Percentiles rank a stretch among this genome's conserved stretches.
Evolutionary conservation across 2,888 invertebrate species (phyloP).

Genomic region (Hirtodrosophila alboralis): DNA sequence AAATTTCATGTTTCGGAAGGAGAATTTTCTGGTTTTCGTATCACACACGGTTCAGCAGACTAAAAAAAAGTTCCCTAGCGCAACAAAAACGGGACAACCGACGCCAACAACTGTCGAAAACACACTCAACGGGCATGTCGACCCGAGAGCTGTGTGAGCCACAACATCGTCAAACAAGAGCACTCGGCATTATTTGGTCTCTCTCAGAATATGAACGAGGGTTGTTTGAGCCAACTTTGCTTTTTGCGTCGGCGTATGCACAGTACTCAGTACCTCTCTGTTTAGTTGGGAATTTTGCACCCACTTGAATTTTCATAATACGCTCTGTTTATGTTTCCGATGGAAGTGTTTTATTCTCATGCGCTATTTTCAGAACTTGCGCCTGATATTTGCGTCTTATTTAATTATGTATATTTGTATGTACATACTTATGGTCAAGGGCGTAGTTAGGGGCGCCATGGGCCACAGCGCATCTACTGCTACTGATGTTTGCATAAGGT

Average conservation of each 20-base stretch:
- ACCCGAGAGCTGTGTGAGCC: constrained; percentile 50
- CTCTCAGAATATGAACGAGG: constrained; percentile 40
- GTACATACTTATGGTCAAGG: no score
- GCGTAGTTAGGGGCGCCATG: no score
- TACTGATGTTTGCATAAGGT: no score
- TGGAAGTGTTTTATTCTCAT: constrained; percentile 38
- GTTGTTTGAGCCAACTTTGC: constrained; percentile 45
- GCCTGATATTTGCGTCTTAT: constrained; percentile 22
- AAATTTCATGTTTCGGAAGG: constrained; percentile 36
- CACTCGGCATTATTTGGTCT: constrained; percentile 40
- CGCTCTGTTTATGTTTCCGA: constrained; percentile 74
- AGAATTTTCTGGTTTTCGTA: constrained; percentile 37
- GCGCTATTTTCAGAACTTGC: constrained; percentile 26
- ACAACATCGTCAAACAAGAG: constrained; percentile 29
- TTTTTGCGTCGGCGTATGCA: constrained; percentile 36
- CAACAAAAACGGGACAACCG: constrained; percentile 61
- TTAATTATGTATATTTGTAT: neutral
- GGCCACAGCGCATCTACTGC: no score
- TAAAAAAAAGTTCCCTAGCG: constrained; percentile 41
- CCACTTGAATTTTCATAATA: constrained; percentile 49
- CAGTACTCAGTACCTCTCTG: constrained; percentile 14
- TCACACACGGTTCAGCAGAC: constrained; percentile 45
- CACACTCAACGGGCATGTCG: constrained; percentile 60
- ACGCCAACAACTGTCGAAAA: constrained; percentile 74
- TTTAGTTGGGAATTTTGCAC: constrained; percentile 64